Evolutionary conservation across 2,888 invertebrate species (phyloP).

Genomic region (Eustalomyia histrio): DNA sequence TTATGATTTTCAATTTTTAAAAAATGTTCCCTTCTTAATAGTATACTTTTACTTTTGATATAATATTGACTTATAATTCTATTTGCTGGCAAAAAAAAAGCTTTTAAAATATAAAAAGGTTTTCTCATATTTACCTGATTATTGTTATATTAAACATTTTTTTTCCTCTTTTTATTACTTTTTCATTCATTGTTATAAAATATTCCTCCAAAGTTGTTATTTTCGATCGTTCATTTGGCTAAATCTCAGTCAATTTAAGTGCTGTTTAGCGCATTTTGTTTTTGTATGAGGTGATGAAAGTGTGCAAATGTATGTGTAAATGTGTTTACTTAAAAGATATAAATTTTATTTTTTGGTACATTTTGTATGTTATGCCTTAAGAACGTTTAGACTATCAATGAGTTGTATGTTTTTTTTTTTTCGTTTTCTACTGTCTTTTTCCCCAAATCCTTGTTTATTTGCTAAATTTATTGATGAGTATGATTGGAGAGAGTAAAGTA

Average conservation of each 20-base stretch:
- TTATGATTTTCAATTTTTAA: slow-evolving; percentile 26
- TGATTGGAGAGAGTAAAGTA: background rate
- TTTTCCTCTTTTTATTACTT: background rate
- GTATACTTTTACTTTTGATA: slow-evolving; percentile 16
- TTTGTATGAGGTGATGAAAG: background rate
- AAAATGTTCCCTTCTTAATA: background rate
- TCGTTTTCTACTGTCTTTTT: slow-evolving; percentile 12
- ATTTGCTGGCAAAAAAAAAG: slow-evolving; percentile 45
- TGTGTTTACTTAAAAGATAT: slow-evolving; percentile 35
- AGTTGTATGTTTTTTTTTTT: slow-evolving; percentile 21
- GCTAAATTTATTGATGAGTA: slow-evolving; percentile 50
- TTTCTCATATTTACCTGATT: background rate
- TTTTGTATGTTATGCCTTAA: slow-evolving; percentile 8
- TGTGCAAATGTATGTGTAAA: slow-evolving; percentile 11
- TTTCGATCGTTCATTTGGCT: slow-evolving; percentile 31
- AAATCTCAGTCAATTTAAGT: slow-evolving; percentile 61
- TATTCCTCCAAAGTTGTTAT: background rate
- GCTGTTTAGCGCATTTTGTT: slow-evolving; percentile 47
- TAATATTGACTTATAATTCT: slow-evolving; percentile 44
- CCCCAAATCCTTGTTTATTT: slow-evolving; percentile 44
- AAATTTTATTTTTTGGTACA: slow-evolving; percentile 30
- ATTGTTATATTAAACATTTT: background rate
- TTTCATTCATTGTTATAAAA: background rate
- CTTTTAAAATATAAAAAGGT: slow-evolving; percentile 50
- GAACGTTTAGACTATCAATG: slow-evolving; percentile 14